Base-by-base conservation (phyloP, 2,888 invertebrate species). In the Linyphia triangularis region DNA sequence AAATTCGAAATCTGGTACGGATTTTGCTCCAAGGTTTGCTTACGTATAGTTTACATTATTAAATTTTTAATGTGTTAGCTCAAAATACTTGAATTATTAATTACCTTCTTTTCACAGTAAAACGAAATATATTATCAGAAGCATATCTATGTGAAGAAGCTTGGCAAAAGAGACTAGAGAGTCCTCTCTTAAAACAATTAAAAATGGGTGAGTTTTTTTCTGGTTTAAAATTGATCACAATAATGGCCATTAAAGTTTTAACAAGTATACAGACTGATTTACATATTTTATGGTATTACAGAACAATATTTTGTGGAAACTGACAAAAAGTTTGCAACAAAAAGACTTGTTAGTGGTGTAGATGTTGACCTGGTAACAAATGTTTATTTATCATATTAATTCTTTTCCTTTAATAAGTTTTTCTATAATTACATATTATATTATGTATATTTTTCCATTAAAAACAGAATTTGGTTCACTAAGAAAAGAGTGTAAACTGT, bases 361-460 rank as follows among this genome's bases (percentile, higher is more conserved):
- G 97, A 97, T 92, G 94, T 97, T 9, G 97, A 97, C 92, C 94
- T 97, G 91, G 93, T 94, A 91, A 77, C 13, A 2, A 43, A 43
- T 70, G 3, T 67, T 67, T 67, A 24, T 61, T 24, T 19, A 22
- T 19, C 3, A 22, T 13, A 2, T 59, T 6, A 59, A 2, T 19
- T 5, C 10, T 3, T 0, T 59, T 19, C 9, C 3, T 1, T 2
- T 59, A 3, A 59, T 2, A 59, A 59, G 19, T 59, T 5, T 59
- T 59, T 19, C 1, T n/a, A 40, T 10, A 40, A 40, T 10, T 7
- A 40, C 40, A 40, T 40, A 13, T 13, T 10, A 40, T 40, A 10
- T 40, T 40, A 10, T 40, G 40, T 40, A 10, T 10, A 40, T 10
- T 40, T 10, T 40, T 13, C 13, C 9, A 40, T 40, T 40, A 10